phyloP scores from a whole-genome alignment of 1,140 invertebrate species.

The Drosophila ficusphila region DNA sequence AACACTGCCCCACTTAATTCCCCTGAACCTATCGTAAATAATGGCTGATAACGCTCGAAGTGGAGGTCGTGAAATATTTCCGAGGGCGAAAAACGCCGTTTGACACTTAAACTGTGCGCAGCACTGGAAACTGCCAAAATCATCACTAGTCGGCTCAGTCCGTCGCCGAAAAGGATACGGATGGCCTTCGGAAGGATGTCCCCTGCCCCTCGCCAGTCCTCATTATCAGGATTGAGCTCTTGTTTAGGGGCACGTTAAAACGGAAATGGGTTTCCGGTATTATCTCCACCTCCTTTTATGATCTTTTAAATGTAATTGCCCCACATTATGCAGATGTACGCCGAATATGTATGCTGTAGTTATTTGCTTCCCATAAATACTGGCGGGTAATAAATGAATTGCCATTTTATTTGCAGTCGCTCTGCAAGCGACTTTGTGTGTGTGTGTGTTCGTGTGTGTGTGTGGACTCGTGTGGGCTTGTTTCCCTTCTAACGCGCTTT shows the following conservation, averaged over 20 bases:
- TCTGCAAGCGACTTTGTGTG: not conserved
- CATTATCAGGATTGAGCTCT: conserved; percentile 23
- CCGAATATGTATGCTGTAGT: conserved; percentile 55
- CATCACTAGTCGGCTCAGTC: conserved; percentile 56
- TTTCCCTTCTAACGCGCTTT: conserved; percentile 53
- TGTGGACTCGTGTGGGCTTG: no score
- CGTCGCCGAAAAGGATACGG: conserved; percentile 45
- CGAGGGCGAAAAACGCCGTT: conserved; percentile 16
- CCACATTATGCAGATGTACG: conserved; percentile 69
- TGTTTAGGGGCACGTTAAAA: conserved; percentile 36
- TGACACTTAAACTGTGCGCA: conserved; percentile 4
- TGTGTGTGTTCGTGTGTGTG: conserved; percentile 11
- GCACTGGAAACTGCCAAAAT: conserved; percentile 25
- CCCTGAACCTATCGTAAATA: conserved; percentile 27
- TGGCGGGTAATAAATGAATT: conserved; percentile 69
- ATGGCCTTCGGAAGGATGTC: not conserved
- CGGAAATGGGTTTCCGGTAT: conserved; percentile 41
- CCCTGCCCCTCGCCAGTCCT: not conserved
- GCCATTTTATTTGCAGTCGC: conserved; percentile 72
- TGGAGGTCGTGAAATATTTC: not conserved
- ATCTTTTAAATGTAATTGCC: conserved; percentile 75
- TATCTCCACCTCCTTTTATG: conserved; percentile 63
- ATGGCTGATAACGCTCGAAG: conserved; percentile 28
- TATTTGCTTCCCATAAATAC: conserved; percentile 76
- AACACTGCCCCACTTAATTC: conserved; percentile 22